Evolutionary conservation across 2,888 invertebrate genomes (phyloP).

Genomic region (Myathropa florea): DNA sequence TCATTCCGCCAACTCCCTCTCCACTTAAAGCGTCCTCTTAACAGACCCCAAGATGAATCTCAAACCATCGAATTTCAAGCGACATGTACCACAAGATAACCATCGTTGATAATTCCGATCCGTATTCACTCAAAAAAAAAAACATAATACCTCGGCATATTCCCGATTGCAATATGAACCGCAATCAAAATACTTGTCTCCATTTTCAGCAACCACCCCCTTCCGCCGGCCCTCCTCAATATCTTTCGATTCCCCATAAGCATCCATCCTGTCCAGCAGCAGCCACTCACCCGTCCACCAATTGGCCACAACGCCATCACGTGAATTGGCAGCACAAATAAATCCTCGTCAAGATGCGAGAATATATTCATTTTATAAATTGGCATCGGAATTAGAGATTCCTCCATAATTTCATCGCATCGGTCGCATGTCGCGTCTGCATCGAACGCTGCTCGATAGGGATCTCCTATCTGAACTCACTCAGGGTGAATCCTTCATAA

Average conservation of each 20-base stretch:
- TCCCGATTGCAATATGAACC: background rate
- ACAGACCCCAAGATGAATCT: no score
- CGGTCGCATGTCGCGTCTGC: constrained; percentile 31
- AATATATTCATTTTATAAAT: constrained; percentile 67
- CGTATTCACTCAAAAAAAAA: background rate
- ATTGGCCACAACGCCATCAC: constrained; percentile 31
- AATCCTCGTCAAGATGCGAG: constrained; percentile 65
- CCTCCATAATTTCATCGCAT: constrained; percentile 64
- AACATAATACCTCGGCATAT: background rate
- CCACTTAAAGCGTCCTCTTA: no score
- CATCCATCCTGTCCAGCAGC: constrained; percentile 16
- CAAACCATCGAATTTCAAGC: background rate
- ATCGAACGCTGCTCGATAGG: constrained; percentile 37
- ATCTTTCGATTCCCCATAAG: no score
- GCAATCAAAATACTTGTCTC: background rate
- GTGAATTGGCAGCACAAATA: constrained; percentile 55
- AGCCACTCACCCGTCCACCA: background rate
- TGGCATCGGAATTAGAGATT: constrained; percentile 67
- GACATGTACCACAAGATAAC: background rate
- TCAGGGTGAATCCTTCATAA: constrained; percentile 7
- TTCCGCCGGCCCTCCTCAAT: no score
- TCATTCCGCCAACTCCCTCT: no score
- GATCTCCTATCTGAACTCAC: constrained; percentile 39
- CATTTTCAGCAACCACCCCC: background rate
- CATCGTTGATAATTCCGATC: background rate